These are phyloP conservation scores for Ianthella basta DNA, from an alignment of 37 sponge, comb jelly and placozoan genomes.

Conservation along the genomic window DNA sequence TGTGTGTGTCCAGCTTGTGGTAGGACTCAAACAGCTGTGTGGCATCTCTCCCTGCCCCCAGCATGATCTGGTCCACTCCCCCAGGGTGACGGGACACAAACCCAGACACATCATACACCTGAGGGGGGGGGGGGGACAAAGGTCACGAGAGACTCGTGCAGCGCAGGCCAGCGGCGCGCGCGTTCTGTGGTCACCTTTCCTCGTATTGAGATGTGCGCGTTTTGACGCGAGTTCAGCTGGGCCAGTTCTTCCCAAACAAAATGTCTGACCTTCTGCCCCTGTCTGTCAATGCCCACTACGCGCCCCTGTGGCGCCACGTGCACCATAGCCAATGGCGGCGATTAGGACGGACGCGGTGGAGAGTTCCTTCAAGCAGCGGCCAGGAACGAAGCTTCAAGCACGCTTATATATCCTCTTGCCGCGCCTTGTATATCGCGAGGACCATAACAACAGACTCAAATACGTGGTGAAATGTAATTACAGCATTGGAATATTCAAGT, in stretches of 20 bases:
- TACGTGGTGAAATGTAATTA: too few relatives aligned
- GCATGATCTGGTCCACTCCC: conserved; percentile 89
- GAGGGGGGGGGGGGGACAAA: neutral
- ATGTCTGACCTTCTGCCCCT: neutral
- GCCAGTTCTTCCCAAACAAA: conserved; percentile 90
- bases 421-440: too few relatives aligned
- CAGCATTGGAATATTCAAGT: too few relatives aligned
- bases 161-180: neutral
- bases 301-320: too few relatives aligned
- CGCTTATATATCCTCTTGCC: too few relatives aligned
- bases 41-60: conserved; percentile 91
- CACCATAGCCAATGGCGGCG: too few relatives aligned
- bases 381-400: too few relatives aligned
- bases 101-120: conserved; percentile 92
- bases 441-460: too few relatives aligned
- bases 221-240: conserved; percentile 77
- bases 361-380: too few relatives aligned
- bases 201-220: conserved; percentile 88
- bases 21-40: conserved; percentile 93
- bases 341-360: too few relatives aligned
- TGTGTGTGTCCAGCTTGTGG: conserved; percentile 71
- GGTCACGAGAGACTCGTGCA: neutral
- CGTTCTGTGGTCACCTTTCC: conserved; percentile 67
- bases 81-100: conserved; percentile 92
- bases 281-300: too few relatives aligned